Percentiles rank a stretch among this genome's conserved stretches.
phyloP scores from a whole-genome alignment of 2,797 vertebrate species.

The Bradypodion pumilum region DNA sequence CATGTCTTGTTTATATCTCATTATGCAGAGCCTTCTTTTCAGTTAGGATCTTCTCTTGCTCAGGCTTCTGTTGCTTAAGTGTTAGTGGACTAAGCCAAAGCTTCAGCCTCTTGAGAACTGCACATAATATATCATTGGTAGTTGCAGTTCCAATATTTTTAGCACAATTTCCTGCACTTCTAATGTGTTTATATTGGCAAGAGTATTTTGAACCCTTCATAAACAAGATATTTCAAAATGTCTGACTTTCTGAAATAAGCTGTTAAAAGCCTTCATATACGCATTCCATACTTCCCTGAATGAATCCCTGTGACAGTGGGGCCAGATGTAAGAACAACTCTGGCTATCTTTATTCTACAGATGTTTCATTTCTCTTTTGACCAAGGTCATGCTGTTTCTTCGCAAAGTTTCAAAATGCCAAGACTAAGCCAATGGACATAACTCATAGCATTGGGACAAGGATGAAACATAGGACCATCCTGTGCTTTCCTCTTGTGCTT shows the following conservation, averaged over 20 bases:
- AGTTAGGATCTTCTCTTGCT: neutral
- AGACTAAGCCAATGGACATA: neutral
- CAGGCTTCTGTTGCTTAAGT: neutral
- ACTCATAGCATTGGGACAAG: neutral
- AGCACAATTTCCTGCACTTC: neutral
- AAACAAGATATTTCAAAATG: slow-evolving; percentile 12
- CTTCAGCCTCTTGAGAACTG: neutral
- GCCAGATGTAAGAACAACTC: neutral
- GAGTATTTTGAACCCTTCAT: neutral
- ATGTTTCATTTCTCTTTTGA: slow-evolving; percentile 14
- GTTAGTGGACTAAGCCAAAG: neutral
- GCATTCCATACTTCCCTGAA: slow-evolving; percentile 1
- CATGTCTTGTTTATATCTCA: neutral
- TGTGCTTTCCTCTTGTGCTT: neutral
- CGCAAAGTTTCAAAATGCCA: slow-evolving; percentile 12
- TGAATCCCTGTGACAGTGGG: neutral
- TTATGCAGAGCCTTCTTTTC: neutral
- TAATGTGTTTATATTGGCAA: neutral
- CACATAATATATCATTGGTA: neutral
- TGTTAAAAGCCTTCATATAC: slow-evolving; percentile 17
- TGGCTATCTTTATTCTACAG: slow-evolving; percentile 14
- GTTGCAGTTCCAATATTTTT: neutral
- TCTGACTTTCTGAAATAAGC: neutral
- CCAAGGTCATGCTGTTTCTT: slow-evolving; percentile 14
- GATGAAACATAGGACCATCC: neutral